phyloP scores from a whole-genome alignment of 2,797 vertebrate genomes.

The Notolepis coatsorum region DNA sequence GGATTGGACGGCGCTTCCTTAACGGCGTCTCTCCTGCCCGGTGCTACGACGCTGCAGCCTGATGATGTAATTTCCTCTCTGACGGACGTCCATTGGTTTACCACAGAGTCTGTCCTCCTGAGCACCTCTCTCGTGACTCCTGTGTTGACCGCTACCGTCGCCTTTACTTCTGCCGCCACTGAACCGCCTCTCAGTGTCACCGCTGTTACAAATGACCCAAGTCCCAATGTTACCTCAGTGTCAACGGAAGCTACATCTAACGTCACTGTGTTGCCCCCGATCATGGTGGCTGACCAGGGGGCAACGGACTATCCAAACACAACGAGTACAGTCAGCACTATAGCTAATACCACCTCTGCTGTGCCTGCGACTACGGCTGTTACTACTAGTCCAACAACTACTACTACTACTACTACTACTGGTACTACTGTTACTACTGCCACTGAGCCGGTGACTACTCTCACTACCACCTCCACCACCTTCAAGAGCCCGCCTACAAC shows the following conservation, averaged over 20 bases:
- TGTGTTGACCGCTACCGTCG: slow-evolving; percentile 49
- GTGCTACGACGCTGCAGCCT: slow-evolving; percentile 54
- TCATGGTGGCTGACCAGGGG: slow-evolving; percentile 74
- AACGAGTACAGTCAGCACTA: slow-evolving; percentile 58
- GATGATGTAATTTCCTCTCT: slow-evolving; percentile 48
- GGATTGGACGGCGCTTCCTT: slow-evolving; percentile 37
- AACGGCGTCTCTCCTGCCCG: slow-evolving; percentile 47
- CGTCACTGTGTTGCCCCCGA: slow-evolving; percentile 46
- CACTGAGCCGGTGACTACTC: slow-evolving; percentile 45
- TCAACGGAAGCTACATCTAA: slow-evolving; percentile 47
- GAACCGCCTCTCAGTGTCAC: slow-evolving; percentile 38
- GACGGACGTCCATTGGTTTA: slow-evolving; percentile 75
- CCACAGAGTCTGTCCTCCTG: slow-evolving; percentile 62
- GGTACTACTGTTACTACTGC: slow-evolving; percentile 29
- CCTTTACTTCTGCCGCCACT: slow-evolving; percentile 43
- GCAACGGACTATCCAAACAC: slow-evolving; percentile 59
- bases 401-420: slow-evolving; percentile 28
- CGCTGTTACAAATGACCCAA: slow-evolving; percentile 5
- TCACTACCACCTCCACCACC: slow-evolving; percentile 44
- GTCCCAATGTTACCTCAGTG: slow-evolving; percentile 28
- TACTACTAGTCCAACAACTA: slow-evolving; percentile 54
- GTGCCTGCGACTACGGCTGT: slow-evolving; percentile 53
- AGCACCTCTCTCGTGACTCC: slow-evolving; percentile 47
- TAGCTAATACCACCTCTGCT: slow-evolving; percentile 46
- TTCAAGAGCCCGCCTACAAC: slow-evolving; percentile 45